phyloP scores from a whole-genome alignment of 2,113 vertebrate species.

The Cariama cristata region DNA sequence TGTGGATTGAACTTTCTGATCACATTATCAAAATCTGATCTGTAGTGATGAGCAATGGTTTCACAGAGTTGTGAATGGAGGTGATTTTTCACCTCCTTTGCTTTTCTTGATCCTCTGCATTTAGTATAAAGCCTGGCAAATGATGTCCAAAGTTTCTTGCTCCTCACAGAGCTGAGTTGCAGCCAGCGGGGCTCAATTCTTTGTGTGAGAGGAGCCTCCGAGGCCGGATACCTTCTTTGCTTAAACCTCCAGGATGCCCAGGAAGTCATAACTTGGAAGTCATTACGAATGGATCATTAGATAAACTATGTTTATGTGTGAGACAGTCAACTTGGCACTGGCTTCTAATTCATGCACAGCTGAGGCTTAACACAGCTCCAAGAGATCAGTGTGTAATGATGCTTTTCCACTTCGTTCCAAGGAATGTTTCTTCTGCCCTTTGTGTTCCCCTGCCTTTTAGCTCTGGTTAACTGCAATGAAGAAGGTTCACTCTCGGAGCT shows the following conservation, averaged over 20 bases:
- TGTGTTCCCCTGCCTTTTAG: slow-evolving; percentile 23
- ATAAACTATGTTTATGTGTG: slow-evolving; percentile 2
- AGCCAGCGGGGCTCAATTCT: background rate
- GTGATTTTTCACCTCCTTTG: background rate
- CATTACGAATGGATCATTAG: background rate
- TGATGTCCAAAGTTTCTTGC: background rate
- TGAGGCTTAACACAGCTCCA: slow-evolving; percentile 25
- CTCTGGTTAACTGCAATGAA: background rate
- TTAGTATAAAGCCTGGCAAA: background rate
- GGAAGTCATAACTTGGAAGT: background rate
- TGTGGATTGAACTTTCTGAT: background rate
- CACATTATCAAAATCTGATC: background rate
- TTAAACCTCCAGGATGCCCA: background rate
- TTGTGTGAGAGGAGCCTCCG: background rate
- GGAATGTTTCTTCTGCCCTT: slow-evolving; percentile 13
- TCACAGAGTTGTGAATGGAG: background rate
- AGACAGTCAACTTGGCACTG: background rate
- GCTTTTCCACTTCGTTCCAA: background rate
- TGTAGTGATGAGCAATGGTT: background rate
- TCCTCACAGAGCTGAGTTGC: background rate
- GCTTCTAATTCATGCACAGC: slow-evolving; percentile 24
- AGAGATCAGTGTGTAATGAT: slow-evolving; percentile 34
- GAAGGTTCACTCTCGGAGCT: background rate
- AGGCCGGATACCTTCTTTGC: background rate
- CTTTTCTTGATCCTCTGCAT: background rate